Evolutionary conservation across 2,113 vertebrate species (phyloP), one percentile per base, ranked within the genome.

Genomic region (Actenoides lindsayi): DNA sequence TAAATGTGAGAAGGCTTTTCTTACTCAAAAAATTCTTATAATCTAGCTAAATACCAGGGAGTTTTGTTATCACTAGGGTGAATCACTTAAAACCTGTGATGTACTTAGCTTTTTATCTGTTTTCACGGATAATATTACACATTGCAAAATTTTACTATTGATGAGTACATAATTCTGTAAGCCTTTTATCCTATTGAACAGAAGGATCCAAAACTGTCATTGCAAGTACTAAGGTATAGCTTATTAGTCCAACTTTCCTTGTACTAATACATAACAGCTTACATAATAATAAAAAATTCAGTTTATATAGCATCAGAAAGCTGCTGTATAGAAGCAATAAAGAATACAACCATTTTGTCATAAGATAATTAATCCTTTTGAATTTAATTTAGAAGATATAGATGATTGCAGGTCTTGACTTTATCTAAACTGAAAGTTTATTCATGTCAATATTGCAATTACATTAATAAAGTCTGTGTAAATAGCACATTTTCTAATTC

Each of bases 401-500:
- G 41, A 33, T 63, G 16, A 63, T 42, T 1, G 8, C 42, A 83
- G 3, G 27, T 74, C 70, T 60, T 46, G 44, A 20, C 81, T 91
- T 91, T 35, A 91, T 56, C 6, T 89, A 50, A 93, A 79, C 13
- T 39, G 31, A 18, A 85, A 56, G 60, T 64, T 92, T 68, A 78
- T 78, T 83, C 39, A 69, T 53, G 73, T 30, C 54, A 86, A 39
- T 51, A 73, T 9, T 68, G 50, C 69, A 94, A 73, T 65, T 86
- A 90, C 75, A 65, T 69, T 86, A 96, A 60, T 50, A 42, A 92
- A 81, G 31, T 31, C 53, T 81, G 35, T 39, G 30, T 63, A 93
- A 96, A 95, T 41, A 93, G 73, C 85, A 95, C 56, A 74, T 67
- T 95, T 96, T 95, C 46, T 95, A 96, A 97, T 51, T 90, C 70